Evolutionary conservation across 2,113 vertebrate species (phyloP).

Genomic region (Tamias sibiricus): DNA sequence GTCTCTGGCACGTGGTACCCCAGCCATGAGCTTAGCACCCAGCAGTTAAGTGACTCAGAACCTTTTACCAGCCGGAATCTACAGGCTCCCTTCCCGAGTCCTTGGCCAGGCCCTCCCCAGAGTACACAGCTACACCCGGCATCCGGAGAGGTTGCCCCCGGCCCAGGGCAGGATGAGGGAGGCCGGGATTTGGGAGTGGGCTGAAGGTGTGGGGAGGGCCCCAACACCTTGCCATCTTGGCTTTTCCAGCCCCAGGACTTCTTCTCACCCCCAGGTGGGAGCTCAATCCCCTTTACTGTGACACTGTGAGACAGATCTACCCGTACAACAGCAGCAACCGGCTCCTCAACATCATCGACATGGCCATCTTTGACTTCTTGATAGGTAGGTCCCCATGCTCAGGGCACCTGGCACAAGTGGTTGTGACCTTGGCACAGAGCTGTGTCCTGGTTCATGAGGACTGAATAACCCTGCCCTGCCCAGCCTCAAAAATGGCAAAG

Average conservation of each 20-base stretch:
- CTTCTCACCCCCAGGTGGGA: slow-evolving; percentile 92
- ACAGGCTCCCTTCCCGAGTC: neutral
- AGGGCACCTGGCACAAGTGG: accelerated
- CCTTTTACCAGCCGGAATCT: accelerated
- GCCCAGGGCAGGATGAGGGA: neutral
- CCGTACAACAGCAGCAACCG: slow-evolving; percentile 93
- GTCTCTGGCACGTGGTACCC: accelerated
- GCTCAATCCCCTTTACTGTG: slow-evolving; percentile 94
- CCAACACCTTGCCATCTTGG: slow-evolving; percentile 56
- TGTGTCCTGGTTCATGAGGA: neutral
- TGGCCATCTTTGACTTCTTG: slow-evolving; percentile 98
- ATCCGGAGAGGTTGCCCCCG: neutral
- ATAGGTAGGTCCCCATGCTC: slow-evolving; percentile 85
- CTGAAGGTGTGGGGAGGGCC: neutral
- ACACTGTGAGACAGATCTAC: slow-evolving; percentile 91
- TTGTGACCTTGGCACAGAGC: neutral
- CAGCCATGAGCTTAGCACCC: neutral
- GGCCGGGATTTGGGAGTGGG: accelerated
- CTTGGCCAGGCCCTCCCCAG: neutral
- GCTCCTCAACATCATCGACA: slow-evolving; percentile 96
- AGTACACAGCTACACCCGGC: no score
- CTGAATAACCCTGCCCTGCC: neutral
- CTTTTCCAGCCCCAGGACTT: slow-evolving; percentile 25
- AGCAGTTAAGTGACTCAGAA: neutral
- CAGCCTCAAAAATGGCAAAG: accelerated